A percentile compares a stretch with the other conserved stretches of the same genome.
phyloP scores from a whole-genome alignment of 2,797 vertebrate genomes.

The Notolabrus celidotus region DNA sequence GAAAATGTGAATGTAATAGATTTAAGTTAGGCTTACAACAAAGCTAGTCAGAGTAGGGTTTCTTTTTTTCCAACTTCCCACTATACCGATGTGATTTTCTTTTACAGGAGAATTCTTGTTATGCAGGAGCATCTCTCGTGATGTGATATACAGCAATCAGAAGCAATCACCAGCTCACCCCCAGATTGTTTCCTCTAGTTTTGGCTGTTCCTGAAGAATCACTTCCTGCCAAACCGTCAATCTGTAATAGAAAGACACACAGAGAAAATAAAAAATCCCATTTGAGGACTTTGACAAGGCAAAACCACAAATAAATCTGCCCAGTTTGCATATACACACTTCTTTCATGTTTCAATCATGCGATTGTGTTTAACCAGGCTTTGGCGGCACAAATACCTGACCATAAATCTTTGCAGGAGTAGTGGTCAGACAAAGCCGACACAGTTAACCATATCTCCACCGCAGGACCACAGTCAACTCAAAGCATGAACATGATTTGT shows the following conservation, averaged over 20 bases:
- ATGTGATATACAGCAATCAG: conserved; percentile 42
- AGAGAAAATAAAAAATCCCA: background rate
- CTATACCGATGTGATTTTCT: background rate
- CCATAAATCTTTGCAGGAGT: conserved; percentile 3
- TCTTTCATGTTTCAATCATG: background rate
- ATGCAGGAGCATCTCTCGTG: conserved; percentile 1
- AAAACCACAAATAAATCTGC: conserved; percentile 8
- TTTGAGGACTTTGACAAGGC: conserved; percentile 5
- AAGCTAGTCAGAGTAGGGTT: conserved; percentile 1
- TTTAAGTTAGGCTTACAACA: conserved; percentile 14
- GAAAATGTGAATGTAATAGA: conserved; percentile 26
- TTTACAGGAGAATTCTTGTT: conserved; percentile 1
- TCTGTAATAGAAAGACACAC: conserved; percentile 4
- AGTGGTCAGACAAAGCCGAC: conserved; percentile 5
- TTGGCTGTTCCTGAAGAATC: conserved; percentile 23
- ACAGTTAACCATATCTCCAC: conserved; percentile 7
- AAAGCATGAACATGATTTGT: conserved; percentile 41
- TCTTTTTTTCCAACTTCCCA: background rate
- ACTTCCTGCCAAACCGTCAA: conserved; percentile 23
- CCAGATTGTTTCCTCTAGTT: conserved; percentile 31
- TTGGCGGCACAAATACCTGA: background rate
- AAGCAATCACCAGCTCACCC: conserved; percentile 37
- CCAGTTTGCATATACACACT: background rate
- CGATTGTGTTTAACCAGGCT: background rate
- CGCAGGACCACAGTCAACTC: conserved; percentile 20